A percentile compares a stretch with the other conserved stretches of the same genome.
Evolutionary conservation across 2,888 invertebrate species (phyloP).

Genomic region (Rotaria socialis): DNA sequence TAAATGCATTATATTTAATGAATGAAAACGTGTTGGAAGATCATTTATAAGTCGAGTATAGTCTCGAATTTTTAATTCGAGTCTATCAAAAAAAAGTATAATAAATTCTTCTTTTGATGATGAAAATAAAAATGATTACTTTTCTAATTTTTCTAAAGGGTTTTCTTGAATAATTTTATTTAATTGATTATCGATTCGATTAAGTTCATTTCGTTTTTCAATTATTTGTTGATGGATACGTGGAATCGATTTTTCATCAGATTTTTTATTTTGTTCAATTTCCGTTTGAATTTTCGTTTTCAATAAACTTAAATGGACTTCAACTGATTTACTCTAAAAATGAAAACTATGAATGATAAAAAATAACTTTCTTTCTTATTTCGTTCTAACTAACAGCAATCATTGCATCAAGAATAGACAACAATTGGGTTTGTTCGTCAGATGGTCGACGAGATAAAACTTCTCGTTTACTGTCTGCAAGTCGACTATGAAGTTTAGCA

Average conservation of each 20-base stretch:
- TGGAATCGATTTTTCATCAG: neutral
- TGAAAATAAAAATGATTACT: neutral
- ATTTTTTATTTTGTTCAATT: conserved; percentile 2
- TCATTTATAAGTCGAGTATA: neutral
- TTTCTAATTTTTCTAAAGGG: conserved; percentile 2
- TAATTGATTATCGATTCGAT: neutral
- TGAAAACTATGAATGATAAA: neutral
- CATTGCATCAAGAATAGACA: neutral
- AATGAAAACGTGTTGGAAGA: neutral
- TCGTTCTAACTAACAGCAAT: neutral
- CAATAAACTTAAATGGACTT: neutral
- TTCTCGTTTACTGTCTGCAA: neutral
- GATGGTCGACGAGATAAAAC: conserved; percentile 15
- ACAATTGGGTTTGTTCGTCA: neutral
- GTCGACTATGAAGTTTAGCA: neutral
- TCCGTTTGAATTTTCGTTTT: neutral
- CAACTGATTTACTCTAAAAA: neutral
- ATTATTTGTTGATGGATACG: neutral
- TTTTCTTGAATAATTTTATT: neutral
- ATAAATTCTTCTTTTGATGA: neutral
- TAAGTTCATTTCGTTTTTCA: neutral
- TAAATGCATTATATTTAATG: neutral
- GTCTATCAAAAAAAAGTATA: neutral
- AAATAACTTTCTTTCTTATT: neutral
- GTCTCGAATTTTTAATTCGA: neutral